Base-by-base conservation (phyloP, 2,888 invertebrate genomes). In the Pammene aurita region DNA sequence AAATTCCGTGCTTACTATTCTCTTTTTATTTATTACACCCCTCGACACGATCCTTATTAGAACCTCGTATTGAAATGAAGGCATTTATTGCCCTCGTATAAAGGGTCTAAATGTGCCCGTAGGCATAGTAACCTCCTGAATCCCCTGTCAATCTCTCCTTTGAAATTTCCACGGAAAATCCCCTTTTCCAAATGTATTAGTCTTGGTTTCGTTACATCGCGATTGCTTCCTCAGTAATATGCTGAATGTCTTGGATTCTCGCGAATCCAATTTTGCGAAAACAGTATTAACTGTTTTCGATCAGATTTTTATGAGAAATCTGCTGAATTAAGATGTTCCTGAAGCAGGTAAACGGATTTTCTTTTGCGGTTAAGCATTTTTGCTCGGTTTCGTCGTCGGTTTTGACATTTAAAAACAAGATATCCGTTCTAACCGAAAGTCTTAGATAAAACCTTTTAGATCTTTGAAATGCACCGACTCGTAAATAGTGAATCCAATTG, bases 141-240 rank as follows among this genome's bases (percentile, higher is more conserved):
- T 63, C 68, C 68, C 68, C 56, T 68, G 68, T 64, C 68, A 68
- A 58, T 68, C 68, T 58, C 52, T 56, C 68, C 68, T 68, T 68
- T 68, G 68, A 68, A 68, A 68, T 67, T 62, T 57, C 34, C 46
- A 14, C 42, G 42, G 52, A 48, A 54, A 64, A 68, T 68, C 63
- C 63, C 68, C 44, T 57, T 67, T 64, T 38, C 63, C 57, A 68
- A 68, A 68, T 64, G 68, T 68, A 68, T 68, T 68, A 68, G 57
- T 58, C 62, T 63, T 54, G 63, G 68, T 57, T 58, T 57, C 52
- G 68, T 58, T 64, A 58, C 42, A 57, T 52, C 63, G 57, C 50
- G 55, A 63, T 58, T 58, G 52, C 57, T 50, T 61, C 54, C 46
- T 68, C 52, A 42, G 34, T n/a, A 38, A 62, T 48, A 44, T 44